Evolutionary conservation across 2,113 vertebrate genomes (phyloP).

Genomic region (Rutilus rutilus): DNA sequence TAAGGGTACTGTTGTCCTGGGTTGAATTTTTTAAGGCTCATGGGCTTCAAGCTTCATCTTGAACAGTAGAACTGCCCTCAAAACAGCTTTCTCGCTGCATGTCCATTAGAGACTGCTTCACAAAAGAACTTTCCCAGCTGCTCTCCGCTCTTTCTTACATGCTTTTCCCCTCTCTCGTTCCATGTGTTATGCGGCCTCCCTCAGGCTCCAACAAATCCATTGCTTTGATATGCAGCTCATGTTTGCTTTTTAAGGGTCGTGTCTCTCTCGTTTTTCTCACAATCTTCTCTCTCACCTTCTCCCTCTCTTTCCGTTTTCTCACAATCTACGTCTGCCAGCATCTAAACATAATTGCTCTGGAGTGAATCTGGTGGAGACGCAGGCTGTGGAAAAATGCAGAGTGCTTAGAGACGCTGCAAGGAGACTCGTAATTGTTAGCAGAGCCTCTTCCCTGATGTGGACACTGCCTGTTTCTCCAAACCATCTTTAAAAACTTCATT

Average conservation of each 20-base stretch:
- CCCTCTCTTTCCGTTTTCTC: not conserved
- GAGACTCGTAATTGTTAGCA: conserved; percentile 32
- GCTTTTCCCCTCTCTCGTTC: not conserved
- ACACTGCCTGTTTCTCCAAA: not conserved
- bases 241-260: not conserved
- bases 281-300: conserved; percentile 17
- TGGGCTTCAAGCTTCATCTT: not conserved
- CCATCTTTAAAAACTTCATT: not conserved
- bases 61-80: not conserved
- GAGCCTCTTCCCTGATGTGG: conserved; percentile 5
- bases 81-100: not conserved
- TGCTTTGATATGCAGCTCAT: conserved; percentile 31
- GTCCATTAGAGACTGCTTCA: conserved; percentile 16
- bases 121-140: conserved; percentile 13
- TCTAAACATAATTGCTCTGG: conserved; percentile 40
- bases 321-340: not conserved
- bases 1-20: conserved; percentile 1
- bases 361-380: conserved; percentile 28
- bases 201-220: not conserved
- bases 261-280: conserved; percentile 3
- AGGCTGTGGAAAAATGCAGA: conserved; percentile 18
- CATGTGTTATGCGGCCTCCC: not conserved
- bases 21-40: not conserved
- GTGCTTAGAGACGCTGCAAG: conserved; percentile 10
- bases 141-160: not conserved